Evolutionary conservation across 2,888 invertebrate species (phyloP).

Genomic region (Cryptocephalus moraei): DNA sequence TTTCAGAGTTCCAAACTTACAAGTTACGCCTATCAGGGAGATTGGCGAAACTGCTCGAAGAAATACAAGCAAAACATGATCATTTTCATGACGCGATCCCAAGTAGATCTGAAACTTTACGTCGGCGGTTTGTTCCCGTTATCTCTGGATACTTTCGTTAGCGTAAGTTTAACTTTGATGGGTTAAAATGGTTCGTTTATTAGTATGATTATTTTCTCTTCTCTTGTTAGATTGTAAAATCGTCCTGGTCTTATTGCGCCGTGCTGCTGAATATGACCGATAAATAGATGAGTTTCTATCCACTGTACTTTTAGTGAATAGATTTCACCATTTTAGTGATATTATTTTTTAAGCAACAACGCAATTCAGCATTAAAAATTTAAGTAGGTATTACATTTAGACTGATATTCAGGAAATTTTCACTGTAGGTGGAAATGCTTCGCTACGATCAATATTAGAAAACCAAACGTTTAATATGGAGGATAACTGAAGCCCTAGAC

Average conservation of each 20-base stretch:
- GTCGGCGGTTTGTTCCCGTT: constrained; percentile 43
- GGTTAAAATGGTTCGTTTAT: neutral
- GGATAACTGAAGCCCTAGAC: no score
- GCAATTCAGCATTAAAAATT: neutral
- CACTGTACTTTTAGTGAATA: no score
- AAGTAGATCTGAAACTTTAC: constrained; percentile 40
- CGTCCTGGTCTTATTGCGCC: constrained; percentile 47
- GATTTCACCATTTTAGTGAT: neutral
- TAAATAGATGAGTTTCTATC: no score
- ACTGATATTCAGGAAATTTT: no score
- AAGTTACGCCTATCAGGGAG: constrained; percentile 37
- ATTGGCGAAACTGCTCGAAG: constrained; percentile 32
- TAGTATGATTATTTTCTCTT: neutral
- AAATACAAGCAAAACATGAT: constrained; percentile 37
- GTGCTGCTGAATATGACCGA: constrained; percentile 23
- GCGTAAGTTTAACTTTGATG: constrained; percentile 34
- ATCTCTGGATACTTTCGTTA: constrained; percentile 43
- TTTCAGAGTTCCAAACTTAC: constrained; percentile 39
- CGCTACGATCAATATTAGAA: no score
- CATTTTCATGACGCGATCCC: constrained; percentile 40
- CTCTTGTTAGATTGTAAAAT: constrained; percentile 44
- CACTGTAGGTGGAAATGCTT: no score
- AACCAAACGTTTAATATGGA: no score
- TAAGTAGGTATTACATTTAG: neutral
- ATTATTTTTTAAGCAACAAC: neutral